Conservation (phyloP, 2,888 invertebrate species). For the Pollenia amentaria region DNA sequence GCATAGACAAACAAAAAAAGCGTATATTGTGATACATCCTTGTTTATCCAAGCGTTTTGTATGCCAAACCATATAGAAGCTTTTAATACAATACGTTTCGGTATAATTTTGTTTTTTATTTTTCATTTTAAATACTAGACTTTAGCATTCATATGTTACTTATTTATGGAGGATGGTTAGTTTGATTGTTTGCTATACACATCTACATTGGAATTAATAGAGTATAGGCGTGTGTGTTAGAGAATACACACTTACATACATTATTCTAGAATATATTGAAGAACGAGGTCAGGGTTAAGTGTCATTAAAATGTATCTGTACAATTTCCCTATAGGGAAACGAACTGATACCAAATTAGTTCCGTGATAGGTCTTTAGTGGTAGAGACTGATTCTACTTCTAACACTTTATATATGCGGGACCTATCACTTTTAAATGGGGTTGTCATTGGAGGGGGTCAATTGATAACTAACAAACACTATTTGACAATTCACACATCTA, state of each 20-base stretch:
- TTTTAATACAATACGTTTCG: constrained; percentile 70
- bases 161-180: constrained; percentile 59
- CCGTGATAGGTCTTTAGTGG: no score
- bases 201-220: neutral
- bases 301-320: no score
- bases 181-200: constrained; percentile 46
- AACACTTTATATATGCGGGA: no score
- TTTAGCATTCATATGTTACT: constrained; percentile 74
- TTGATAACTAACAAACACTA: no score
- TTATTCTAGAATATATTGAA: neutral
- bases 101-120: constrained; percentile 77
- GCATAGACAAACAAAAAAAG: constrained; percentile 31
- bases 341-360: no score
- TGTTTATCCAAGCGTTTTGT: constrained; percentile 73
- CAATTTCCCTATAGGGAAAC: no score
- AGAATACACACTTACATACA: constrained; percentile 47
- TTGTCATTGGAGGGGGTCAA: no score
- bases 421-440: no score
- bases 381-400: no score
- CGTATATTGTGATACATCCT: constrained; percentile 69
- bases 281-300: neutral
- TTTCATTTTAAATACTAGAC: constrained; percentile 70
- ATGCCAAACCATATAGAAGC: constrained; percentile 69
- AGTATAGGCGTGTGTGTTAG: constrained; percentile 31
- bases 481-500: no score